phyloP scores from a whole-genome alignment of 2,888 invertebrate genomes.

The Apodemia hepburni region DNA sequence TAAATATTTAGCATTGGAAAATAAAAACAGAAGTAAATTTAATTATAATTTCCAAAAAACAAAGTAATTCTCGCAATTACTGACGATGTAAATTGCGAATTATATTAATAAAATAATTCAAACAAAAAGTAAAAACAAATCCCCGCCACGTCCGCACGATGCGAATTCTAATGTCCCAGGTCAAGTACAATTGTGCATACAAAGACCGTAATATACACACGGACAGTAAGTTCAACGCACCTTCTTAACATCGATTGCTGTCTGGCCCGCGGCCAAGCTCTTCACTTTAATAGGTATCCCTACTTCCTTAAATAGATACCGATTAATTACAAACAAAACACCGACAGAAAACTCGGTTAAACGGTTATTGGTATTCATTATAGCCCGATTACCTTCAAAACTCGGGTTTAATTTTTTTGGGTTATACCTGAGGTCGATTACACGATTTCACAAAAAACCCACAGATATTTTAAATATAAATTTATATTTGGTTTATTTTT shows the following conservation, averaged over 20 bases:
- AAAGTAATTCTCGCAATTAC: background rate
- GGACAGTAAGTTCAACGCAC: slow-evolving; percentile 63
- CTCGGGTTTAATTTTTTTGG: background rate
- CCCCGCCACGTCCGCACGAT: slow-evolving; percentile 1
- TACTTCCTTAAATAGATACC: slow-evolving; percentile 70
- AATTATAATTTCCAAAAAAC: background rate
- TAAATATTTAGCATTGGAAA: background rate
- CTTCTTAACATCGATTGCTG: slow-evolving; percentile 38
- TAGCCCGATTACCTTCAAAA: background rate
- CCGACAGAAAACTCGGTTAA: background rate
- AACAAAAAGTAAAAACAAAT: background rate
- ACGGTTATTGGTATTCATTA: background rate
- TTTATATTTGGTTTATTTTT: too few species aligned
- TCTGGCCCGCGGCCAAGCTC: slow-evolving; percentile 68
- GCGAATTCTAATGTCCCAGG: slow-evolving; percentile 27
- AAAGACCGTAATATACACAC: slow-evolving; percentile 29
- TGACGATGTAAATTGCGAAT: background rate
- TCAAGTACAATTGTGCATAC: slow-evolving; percentile 33
- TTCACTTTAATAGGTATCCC: slow-evolving; percentile 60
- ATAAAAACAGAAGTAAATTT: background rate
- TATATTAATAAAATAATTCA: background rate
- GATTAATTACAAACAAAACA: slow-evolving; percentile 32
- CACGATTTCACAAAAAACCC: too few species aligned
- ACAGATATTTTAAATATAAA: too few species aligned
- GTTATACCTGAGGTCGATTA: too few species aligned